Base-by-base conservation (phyloP, 2,888 invertebrate species). In the Rotaria sp. region DNA sequence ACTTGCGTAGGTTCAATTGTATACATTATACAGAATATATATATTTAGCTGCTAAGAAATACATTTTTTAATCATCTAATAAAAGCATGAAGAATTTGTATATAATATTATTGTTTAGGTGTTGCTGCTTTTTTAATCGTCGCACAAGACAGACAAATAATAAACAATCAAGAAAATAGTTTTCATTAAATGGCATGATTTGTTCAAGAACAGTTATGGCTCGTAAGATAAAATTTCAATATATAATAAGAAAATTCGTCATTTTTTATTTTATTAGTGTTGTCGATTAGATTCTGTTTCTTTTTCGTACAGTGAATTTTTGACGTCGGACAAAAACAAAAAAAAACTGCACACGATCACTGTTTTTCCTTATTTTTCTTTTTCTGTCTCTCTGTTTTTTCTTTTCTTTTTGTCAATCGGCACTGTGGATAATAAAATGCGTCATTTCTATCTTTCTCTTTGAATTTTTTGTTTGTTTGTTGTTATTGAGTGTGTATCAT, bases 41-140 rank as follows among this genome's bases (percentile, higher is more conserved):
- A 52, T 7, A 35, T 30, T 13, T 35, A 30, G 35, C 35, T 67
- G 67, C 30, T 67, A 13, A 67, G 35, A 30, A 67, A 35, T 52
- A 3, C 15, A 50, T 50, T 10, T 50, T 50, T 3, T 50, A 50
- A 13, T 13, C 13, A 13, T n/a, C n/a, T n/a, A 13, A 50, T 15
- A 15, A 30, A 15, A n/a, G 15, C 10, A 30, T 13, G 11, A 30
- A 59, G 7, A 30, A 4, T 18, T 35, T 67, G 1, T 15, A 15
- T 67, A 59, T 13, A 3, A 24, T 35, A 1, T 41, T 24, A 7
- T 75, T 75, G 10, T 75, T 75, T 75, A 80, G 80, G 26, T 80
- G 80, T 45, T 80, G 80, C 45, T 80, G 80, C 45, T 80, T 80
- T 80, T 80, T 80, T n/a, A 80, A 80, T 80, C 80, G 80, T n/a